Evolutionary conservation across 2,888 invertebrate genomes (phyloP).

Genomic region (Saturnia pavonia): DNA sequence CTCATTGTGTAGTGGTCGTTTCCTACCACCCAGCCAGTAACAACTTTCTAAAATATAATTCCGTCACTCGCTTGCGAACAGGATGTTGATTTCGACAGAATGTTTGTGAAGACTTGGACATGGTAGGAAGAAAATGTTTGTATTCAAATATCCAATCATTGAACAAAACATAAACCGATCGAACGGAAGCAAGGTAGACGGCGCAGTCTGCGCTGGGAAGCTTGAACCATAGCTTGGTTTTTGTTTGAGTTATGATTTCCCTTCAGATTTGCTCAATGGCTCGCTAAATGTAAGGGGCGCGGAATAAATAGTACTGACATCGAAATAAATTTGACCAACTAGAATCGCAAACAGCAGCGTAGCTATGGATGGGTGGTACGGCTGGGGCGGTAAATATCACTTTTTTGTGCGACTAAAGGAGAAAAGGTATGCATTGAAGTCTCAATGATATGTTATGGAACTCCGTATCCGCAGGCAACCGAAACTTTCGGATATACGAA

Average conservation of each 20-base stretch:
- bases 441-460: too few relatives aligned
- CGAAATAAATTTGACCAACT: background rate
- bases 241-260: constrained; percentile 45
- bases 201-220: constrained; percentile 19
- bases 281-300: constrained; percentile 49
- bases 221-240: constrained; percentile 17
- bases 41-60: background rate
- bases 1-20: too few relatives aligned
- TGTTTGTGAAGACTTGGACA: background rate
- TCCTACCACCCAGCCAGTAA: background rate
- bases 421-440: too few relatives aligned
- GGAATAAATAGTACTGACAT: constrained; percentile 55
- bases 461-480: too few relatives aligned
- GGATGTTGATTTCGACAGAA: background rate
- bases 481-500: too few relatives aligned
- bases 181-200: constrained; percentile 29
- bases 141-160: background rate
- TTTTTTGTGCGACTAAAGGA: too few relatives aligned
- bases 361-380: too few relatives aligned
- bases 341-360: background rate
- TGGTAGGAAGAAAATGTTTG: background rate
- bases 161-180: constrained; percentile 14
- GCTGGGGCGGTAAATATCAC: too few relatives aligned
- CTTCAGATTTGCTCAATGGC: constrained; percentile 52
- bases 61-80: background rate